Evolutionary conservation across 2,797 vertebrate genomes (phyloP).

Genomic region (Coracias cyanogaster): DNA sequence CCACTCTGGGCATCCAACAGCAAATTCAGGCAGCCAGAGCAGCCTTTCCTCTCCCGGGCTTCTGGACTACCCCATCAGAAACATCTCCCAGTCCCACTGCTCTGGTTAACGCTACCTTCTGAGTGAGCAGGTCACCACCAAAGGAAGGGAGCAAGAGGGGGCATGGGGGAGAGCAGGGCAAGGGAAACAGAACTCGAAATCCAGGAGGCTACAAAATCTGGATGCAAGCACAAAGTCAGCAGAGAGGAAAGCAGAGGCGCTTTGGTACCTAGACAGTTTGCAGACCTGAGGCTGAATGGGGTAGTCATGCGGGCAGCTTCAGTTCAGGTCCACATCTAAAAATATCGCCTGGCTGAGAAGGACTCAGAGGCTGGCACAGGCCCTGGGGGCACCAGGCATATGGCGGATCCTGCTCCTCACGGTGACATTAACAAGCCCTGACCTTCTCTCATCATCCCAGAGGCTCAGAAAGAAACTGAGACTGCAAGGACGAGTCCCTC

Average conservation of each 20-base stretch:
- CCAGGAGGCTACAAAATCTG: background rate
- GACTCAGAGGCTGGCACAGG: constrained; percentile 6
- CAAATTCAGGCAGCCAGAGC: background rate
- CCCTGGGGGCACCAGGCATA: constrained; percentile 56
- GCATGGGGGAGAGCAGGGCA: background rate
- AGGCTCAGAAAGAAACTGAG: constrained; percentile 40
- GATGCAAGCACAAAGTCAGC: background rate
- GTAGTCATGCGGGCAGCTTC: background rate
- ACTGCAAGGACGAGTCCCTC: constrained; percentile 45
- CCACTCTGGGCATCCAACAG: background rate
- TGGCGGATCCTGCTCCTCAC: constrained; percentile 48
- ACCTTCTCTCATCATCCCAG: constrained; percentile 67
- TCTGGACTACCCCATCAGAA: background rate
- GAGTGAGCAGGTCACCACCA: background rate
- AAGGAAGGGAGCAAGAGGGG: background rate
- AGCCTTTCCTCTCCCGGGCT: background rate
- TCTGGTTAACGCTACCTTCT: accelerated
- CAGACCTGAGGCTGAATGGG: background rate
- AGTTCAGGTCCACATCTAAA: constrained; percentile 24
- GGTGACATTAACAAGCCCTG: constrained; percentile 69
- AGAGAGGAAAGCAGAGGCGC: background rate
- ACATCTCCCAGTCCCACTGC: background rate
- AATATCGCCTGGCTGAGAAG: background rate
- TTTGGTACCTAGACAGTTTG: background rate
- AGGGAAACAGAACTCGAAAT: background rate